Base-by-base conservation (phyloP, 1,140 invertebrate species). In the Dendroctonus ponderosae region DNA sequence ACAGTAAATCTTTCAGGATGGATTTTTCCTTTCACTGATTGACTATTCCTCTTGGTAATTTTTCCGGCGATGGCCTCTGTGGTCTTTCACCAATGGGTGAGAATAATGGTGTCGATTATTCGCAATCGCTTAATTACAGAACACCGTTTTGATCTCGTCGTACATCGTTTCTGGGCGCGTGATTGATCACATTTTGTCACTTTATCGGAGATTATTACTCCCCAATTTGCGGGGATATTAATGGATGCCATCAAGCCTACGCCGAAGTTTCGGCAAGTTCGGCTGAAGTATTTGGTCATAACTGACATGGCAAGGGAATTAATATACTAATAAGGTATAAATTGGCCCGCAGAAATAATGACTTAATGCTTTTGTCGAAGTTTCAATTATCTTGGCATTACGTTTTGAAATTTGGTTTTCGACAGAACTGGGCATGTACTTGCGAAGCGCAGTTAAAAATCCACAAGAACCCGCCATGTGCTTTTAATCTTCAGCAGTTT, bases 121-220 rank as follows among this genome's bases (percentile, higher is more conserved):
- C 41, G 39, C 48, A 62, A 62, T 62, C 60, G 60, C 60, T 62
- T 62, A 52, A 62, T 62, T 62, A 62, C 50, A 37, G 41, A 50
- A 62, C 60, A 53, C 44, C 40, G 39, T 58, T 58, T 38, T 58
- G 54, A 58, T 58, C 54, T 58, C 54, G 60, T 62, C 50, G 46
- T 62, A 62, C 60, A 62, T 51, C 48, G 60, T 53, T 50, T 62
- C 60, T 38, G 26, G 49, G 53, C 51, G 37, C 44, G 53, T 64
- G 62, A 64, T 64, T 64, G 62, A 64, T 64, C 62, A 56, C 62
- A 56, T 64, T 64, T 64, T 64, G 62, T 64, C 62, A 64, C 62
- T 64, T 64, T 64, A 64, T 64, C 62, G 62, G 51, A 56, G 62
- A 64, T 56, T 64, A 56, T 64, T 56, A 64, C 62, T 54, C 52